Conservation (phyloP, 2,113 vertebrate genomes). For the Potamarius usumacintae region DNA sequence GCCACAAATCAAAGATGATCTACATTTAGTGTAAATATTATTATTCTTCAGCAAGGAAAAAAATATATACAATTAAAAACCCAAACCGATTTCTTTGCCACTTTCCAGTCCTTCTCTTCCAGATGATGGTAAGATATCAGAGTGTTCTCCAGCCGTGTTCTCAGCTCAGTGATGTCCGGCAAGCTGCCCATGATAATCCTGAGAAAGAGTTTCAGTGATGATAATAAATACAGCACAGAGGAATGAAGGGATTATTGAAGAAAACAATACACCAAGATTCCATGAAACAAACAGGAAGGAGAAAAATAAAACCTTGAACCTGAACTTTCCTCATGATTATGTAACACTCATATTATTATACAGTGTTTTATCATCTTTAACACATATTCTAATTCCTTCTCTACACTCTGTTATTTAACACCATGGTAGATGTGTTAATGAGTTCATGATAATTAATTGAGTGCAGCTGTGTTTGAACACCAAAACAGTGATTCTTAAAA, state of each 20-base stretch:
- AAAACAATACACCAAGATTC: background rate
- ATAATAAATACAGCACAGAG: background rate
- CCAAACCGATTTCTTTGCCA: conserved; percentile 46
- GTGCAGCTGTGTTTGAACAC: background rate
- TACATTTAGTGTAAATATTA: background rate
- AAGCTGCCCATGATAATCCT: conserved; percentile 33
- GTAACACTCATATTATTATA: background rate
- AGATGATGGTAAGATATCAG: conserved; percentile 46
- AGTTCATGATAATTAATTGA: background rate
- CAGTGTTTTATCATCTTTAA: background rate
- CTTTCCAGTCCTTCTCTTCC: conserved; percentile 37
- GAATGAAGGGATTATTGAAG: background rate
- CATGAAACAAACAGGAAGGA: background rate
- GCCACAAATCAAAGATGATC: background rate
- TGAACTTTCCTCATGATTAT: conserved; percentile 6
- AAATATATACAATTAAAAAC: background rate
- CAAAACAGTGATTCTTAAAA: background rate
- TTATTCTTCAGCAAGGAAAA: background rate
- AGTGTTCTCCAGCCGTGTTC: conserved; percentile 33
- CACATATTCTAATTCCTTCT: background rate
- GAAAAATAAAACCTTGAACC: background rate
- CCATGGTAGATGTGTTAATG: background rate
- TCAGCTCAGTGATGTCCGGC: conserved; percentile 22
- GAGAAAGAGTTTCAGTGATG: background rate
- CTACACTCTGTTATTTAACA: background rate